phyloP scores from a whole-genome alignment of 2,113 vertebrate species.

The Laticauda laticaudata region DNA sequence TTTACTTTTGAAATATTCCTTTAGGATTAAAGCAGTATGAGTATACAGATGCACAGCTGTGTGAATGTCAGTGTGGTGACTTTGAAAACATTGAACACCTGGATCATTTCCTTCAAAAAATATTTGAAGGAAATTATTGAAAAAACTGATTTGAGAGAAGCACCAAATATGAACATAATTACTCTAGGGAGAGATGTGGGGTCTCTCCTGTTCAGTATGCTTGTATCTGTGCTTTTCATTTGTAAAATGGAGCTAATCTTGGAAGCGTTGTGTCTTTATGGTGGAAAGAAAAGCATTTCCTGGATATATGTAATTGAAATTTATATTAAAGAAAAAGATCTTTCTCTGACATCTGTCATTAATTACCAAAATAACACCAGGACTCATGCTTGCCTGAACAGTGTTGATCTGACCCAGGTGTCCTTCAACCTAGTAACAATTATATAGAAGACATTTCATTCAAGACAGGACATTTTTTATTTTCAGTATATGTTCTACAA shows the following conservation, averaged over 20 bases:
- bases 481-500: neutral
- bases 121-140: neutral
- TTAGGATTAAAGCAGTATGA: neutral
- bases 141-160: neutral
- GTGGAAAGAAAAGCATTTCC: neutral
- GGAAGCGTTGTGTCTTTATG: neutral
- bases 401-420: neutral
- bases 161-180: neutral
- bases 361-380: neutral
- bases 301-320: neutral
- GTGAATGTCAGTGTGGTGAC: neutral
- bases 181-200: neutral
- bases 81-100: slow-evolving; percentile 20
- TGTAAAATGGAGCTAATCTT: neutral
- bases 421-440: neutral
- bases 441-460: no score
- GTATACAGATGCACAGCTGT: neutral
- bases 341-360: neutral
- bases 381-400: neutral
- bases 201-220: neutral
- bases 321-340: neutral
- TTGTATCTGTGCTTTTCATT: neutral
- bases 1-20: slow-evolving; percentile 17
- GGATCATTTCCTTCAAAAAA: neutral
- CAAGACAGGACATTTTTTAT: neutral